Evolutionary conservation across 2,888 invertebrate species (phyloP).

Genomic region (Apodemia duryi): DNA sequence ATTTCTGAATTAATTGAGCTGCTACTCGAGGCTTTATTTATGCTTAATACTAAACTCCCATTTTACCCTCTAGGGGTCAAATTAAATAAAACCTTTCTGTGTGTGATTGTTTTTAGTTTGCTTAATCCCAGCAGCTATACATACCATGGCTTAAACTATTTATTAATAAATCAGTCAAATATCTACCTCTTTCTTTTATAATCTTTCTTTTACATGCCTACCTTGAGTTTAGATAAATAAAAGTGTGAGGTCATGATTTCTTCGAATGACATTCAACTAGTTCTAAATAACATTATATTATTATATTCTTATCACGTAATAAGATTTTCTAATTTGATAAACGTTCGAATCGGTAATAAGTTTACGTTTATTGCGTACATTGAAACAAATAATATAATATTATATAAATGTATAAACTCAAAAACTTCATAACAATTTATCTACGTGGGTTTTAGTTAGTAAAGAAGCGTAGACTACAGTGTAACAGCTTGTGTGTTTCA

Average conservation of each 20-base stretch:
- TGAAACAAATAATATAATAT: too few species aligned
- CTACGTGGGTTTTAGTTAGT: background rate
- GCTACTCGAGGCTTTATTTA: too few species aligned
- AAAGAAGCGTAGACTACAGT: background rate
- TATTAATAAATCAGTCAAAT: background rate
- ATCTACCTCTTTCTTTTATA: background rate
- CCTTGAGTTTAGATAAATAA: background rate
- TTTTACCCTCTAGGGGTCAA: too few species aligned
- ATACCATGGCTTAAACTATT: background rate
- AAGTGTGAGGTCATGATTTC: background rate
- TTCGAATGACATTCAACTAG: background rate
- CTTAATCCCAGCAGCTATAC: too few species aligned
- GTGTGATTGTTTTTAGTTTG: too few species aligned
- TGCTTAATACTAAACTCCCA: too few species aligned
- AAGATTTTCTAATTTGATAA: too few species aligned
- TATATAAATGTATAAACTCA: background rate
- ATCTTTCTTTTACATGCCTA: too few species aligned
- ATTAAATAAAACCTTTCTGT: too few species aligned
- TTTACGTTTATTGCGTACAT: background rate
- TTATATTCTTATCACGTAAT: background rate
- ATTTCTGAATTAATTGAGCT: too few species aligned
- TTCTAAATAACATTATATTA: background rate
- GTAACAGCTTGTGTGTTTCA: background rate
- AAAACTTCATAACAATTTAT: background rate
- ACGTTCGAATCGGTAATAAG: background rate